phyloP scores from a whole-genome alignment of 1,140 invertebrate genomes.

The Drosophila elegans region DNA sequence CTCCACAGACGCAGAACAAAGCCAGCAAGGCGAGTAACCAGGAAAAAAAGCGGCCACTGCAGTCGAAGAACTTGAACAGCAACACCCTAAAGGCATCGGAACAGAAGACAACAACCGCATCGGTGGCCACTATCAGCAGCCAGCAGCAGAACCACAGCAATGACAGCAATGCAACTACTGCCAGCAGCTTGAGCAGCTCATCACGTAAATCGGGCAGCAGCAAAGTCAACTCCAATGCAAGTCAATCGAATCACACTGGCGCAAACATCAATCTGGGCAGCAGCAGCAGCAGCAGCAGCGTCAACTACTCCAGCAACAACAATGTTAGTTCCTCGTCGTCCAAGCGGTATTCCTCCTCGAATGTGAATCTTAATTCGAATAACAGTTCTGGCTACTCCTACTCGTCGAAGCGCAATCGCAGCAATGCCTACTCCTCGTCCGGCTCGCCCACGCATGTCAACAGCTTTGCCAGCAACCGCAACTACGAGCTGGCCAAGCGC shows the following conservation, averaged over 20 bases:
- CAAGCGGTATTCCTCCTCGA: conserved; percentile 72
- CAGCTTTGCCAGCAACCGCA: conserved; percentile 60
- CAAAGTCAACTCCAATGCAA: conserved; percentile 41
- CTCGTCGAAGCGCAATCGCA: conserved; percentile 72
- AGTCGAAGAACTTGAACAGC: conserved; percentile 38
- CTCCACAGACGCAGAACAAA: conserved; percentile 35
- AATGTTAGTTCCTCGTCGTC: conserved; percentile 82
- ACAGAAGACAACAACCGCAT: conserved; percentile 13
- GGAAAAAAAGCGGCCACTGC: conserved; percentile 58
- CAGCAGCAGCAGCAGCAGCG: conserved; percentile 36
- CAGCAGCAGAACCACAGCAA: conserved; percentile 21
- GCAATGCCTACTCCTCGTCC: conserved; percentile 58
- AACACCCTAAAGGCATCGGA: conserved; percentile 18
- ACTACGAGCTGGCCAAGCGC: conserved; percentile 78
- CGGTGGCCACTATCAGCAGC: conserved; percentile 16
- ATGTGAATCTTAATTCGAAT: conserved; percentile 67
- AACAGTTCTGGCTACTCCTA: conserved; percentile 72
- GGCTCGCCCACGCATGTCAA: conserved; percentile 68
- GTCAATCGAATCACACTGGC: conserved; percentile 57
- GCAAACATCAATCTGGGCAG: conserved; percentile 6
- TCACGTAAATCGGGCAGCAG: conserved; percentile 46
- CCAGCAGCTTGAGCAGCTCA: conserved; percentile 26
- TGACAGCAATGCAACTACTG: conserved; percentile 13
- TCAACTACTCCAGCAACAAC: conserved; percentile 57
- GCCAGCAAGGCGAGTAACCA: conserved; percentile 25